Conservation (phyloP, 2,797 vertebrate species). For the Danio tinwini region DNA sequence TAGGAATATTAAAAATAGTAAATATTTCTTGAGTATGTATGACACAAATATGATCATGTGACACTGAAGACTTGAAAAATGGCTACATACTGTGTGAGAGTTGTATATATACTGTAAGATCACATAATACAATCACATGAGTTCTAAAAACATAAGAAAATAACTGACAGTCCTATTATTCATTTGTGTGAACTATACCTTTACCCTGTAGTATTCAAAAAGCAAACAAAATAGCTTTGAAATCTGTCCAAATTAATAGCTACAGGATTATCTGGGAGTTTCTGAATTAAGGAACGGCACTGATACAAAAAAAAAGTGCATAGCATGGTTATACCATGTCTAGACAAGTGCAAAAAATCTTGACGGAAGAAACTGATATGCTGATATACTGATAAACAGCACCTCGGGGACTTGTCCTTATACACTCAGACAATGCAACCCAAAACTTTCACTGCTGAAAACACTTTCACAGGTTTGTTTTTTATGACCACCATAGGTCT, state of each 20-base stretch:
- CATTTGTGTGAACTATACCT: not conserved
- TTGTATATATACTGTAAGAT: too few species aligned
- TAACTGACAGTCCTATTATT: too few species aligned
- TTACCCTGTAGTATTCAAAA: not conserved
- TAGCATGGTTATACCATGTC: conserved; percentile 13
- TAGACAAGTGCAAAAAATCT: conserved; percentile 33
- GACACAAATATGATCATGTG: too few species aligned
- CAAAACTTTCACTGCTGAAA: conserved; percentile 12
- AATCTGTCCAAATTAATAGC: not conserved
- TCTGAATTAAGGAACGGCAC: conserved; percentile 32
- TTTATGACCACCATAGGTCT: not conserved
- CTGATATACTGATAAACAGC: conserved; percentile 1
- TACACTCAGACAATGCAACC: not conserved
- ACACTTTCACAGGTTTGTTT: conserved; percentile 2
- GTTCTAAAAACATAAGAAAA: too few species aligned
- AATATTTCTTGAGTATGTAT: too few species aligned
- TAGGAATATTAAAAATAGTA: too few species aligned
- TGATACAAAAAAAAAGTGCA: not conserved
- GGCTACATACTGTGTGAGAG: too few species aligned
- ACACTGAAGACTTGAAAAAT: too few species aligned
- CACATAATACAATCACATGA: too few species aligned
- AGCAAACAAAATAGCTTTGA: conserved; percentile 2
- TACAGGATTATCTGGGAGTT: conserved; percentile 10
- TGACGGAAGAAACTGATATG: conserved; percentile 12
- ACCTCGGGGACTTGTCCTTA: not conserved